phyloP scores from a whole-genome alignment of 2,797 vertebrate species.

The Premnoplex brunnescens region DNA sequence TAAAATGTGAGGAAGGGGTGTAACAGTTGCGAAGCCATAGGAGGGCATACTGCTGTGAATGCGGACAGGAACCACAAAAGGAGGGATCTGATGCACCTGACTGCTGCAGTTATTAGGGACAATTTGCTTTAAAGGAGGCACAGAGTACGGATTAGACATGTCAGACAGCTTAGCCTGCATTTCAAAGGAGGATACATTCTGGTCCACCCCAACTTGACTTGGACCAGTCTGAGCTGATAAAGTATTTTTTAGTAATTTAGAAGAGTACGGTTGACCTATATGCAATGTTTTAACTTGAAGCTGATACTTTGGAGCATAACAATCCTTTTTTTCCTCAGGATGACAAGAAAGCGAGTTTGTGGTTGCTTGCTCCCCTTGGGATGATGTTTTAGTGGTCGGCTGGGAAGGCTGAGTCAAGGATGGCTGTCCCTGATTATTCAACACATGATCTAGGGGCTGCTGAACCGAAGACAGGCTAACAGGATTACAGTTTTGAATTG shows the following conservation, averaged over 20 bases:
- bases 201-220: constrained; percentile 72
- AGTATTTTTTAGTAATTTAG: constrained; percentile 74
- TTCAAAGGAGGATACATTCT: constrained; percentile 36
- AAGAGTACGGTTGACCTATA: constrained; percentile 80
- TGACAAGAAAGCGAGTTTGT: neutral
- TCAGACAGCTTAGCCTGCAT: constrained; percentile 77
- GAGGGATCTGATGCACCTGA: constrained; percentile 71
- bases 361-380: constrained; percentile 71
- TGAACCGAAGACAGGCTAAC: constrained; percentile 70
- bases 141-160: constrained; percentile 75
- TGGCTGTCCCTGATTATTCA: constrained; percentile 83
- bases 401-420: constrained; percentile 77
- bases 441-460: constrained; percentile 78
- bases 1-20: constrained; percentile 90
- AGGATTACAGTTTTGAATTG: constrained; percentile 80
- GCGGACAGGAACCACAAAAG: constrained; percentile 79
- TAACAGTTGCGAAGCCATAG: constrained; percentile 77
- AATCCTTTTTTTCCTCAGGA: constrained; percentile 52
- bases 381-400: constrained; percentile 70
- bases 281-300: constrained; percentile 82
- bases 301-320: constrained; percentile 94
- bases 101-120: constrained; percentile 48
- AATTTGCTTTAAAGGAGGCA: constrained; percentile 74
- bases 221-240: constrained; percentile 80
- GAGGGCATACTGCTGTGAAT: constrained; percentile 77